phyloP scores from a whole-genome alignment of 2,888 invertebrate genomes.

The Metallyticus violacea region DNA sequence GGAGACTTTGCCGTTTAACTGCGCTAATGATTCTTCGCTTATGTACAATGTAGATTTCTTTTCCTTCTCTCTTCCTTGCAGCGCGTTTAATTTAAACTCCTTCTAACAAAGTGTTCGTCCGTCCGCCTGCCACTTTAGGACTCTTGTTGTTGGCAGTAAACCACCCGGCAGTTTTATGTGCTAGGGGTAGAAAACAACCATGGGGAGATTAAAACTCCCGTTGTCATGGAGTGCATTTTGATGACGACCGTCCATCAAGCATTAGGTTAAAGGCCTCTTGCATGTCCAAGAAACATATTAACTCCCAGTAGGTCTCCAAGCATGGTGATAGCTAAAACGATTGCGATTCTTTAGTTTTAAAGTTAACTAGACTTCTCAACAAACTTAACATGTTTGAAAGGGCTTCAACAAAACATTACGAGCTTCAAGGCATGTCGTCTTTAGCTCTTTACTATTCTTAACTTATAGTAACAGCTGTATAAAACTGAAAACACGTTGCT shows the following conservation, averaged over 20 bases:
- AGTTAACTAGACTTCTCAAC: too few species aligned
- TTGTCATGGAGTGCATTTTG: neutral
- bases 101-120: neutral
- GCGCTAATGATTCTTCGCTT: conserved; percentile 20
- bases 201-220: neutral
- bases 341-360: too few species aligned
- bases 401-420: too few species aligned
- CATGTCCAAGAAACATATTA: neutral
- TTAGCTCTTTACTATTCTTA: too few species aligned
- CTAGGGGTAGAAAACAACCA: neutral
- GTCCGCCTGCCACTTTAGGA: neutral
- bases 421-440: too few species aligned
- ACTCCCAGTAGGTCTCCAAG: neutral
- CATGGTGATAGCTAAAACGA: neutral
- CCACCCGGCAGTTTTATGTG: neutral
- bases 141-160: neutral
- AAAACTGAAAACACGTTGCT: too few species aligned
- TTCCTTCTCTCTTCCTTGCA: conserved; percentile 7
- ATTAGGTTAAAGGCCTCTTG: neutral
- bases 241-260: neutral
- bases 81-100: conserved; percentile 1
- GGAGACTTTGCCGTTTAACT: conserved; percentile 6
- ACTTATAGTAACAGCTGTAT: too few species aligned
- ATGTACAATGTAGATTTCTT: conserved; percentile 15
- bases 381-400: too few species aligned